These are phyloP conservation scores for Xiphorhynchus erythropygius DNA, from an alignment of 2,797 vertebrate species.

Conservation along the genomic window DNA sequence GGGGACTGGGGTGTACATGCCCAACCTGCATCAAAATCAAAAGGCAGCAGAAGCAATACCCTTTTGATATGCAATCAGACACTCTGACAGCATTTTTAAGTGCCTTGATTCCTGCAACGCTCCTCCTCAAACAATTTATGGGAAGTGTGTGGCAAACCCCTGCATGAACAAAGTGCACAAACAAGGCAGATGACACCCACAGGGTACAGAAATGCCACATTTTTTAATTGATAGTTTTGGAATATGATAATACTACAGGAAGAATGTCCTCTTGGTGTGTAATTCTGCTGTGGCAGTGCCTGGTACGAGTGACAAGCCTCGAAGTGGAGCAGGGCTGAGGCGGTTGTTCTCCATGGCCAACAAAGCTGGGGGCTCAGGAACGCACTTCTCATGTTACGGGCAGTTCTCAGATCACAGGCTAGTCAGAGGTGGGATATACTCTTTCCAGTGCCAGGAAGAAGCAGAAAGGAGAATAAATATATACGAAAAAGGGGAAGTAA, in stretches of 20 bases:
- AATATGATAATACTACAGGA: neutral
- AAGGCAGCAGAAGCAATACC: neutral
- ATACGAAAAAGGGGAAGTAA: neutral
- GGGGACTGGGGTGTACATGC: neutral
- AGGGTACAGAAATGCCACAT: conserved; percentile 6
- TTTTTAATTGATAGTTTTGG: neutral
- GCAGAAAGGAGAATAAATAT: neutral
- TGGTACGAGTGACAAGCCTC: rapidly evolving
- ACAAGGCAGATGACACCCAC: neutral
- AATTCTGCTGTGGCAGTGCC: neutral
- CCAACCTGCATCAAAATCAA: neutral
- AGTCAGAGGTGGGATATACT: neutral
- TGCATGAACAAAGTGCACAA: neutral
- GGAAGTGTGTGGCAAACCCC: neutral
- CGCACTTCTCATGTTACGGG: neutral
- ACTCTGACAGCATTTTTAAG: neutral
- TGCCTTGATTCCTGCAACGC: neutral
- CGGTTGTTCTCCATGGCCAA: neutral
- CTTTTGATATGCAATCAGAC: neutral
- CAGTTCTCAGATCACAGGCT: neutral
- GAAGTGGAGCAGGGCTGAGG: neutral
- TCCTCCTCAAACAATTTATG: neutral
- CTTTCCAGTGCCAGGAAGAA: neutral
- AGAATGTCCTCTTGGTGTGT: neutral
- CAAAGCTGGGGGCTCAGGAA: neutral